Conservation (phyloP, 2,888 invertebrate genomes). For the Linhomoeus sp. region DNA sequence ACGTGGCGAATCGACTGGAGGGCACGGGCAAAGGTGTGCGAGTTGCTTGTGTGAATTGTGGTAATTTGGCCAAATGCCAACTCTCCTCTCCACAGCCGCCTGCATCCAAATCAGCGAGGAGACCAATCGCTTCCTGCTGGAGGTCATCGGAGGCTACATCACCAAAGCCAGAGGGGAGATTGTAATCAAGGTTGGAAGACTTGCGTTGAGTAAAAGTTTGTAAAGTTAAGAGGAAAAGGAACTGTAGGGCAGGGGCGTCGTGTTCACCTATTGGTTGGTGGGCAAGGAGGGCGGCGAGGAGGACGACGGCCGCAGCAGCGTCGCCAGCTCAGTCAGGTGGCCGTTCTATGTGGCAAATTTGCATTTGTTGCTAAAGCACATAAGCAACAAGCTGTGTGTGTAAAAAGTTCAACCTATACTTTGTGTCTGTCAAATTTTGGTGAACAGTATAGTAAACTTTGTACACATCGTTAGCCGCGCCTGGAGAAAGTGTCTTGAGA, state of each 20-base stretch:
- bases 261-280: not conserved
- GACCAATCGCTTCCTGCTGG: slow-evolving; percentile 1
- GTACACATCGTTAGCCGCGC: too few relatives aligned
- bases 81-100: not conserved
- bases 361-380: too few relatives aligned
- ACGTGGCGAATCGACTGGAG: slow-evolving; percentile 4
- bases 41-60: not conserved
- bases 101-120: slow-evolving; percentile 5
- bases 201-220: not conserved
- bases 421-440: too few relatives aligned
- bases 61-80: not conserved
- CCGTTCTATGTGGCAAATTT: too few relatives aligned
- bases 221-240: not conserved
- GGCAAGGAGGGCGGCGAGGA: too few relatives aligned
- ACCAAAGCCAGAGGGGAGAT: slow-evolving; percentile 5
- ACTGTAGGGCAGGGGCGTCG: not conserved
- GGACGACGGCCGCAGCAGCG: too few relatives aligned
- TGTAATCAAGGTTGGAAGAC: slow-evolving; percentile 2
- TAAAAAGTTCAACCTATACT: too few relatives aligned
- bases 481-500: too few relatives aligned
- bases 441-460: too few relatives aligned
- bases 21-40: not conserved
- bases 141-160: slow-evolving; percentile 2
- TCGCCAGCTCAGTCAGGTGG: too few relatives aligned
- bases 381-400: too few relatives aligned